These are phyloP conservation scores for Canis aureus DNA, from an alignment of 2,113 vertebrate species.

Conservation along the genomic window DNA sequence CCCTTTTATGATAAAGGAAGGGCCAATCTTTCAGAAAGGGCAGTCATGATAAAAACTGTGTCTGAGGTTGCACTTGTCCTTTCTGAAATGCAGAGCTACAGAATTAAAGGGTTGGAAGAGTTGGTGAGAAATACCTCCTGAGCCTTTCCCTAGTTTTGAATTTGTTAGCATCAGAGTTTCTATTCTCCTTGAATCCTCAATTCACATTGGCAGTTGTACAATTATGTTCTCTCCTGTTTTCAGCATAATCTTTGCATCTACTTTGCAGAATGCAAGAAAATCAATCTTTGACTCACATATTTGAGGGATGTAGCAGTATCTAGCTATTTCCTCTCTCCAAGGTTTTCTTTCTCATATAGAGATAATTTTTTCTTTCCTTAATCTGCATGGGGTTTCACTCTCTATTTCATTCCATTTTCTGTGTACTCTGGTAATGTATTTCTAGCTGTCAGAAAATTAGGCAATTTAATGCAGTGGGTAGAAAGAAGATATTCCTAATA, in stretches of 20 bases:
- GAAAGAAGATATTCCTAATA: constrained; percentile 78
- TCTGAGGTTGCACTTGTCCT: background rate
- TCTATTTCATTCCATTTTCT: constrained; percentile 64
- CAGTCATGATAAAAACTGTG: background rate
- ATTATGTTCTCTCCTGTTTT: constrained; percentile 82
- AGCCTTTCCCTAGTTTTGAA: constrained; percentile 78
- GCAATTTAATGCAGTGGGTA: constrained; percentile 65
- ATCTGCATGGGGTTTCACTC: constrained; percentile 69
- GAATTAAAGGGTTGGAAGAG: constrained; percentile 57
- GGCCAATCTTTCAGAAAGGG: background rate
- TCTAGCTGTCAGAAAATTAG: constrained; percentile 75
- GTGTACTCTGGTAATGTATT: constrained; percentile 68
- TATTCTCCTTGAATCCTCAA: constrained; percentile 75
- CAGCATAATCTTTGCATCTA: constrained; percentile 85
- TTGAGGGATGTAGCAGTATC: constrained; percentile 72
- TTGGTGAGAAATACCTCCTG: constrained; percentile 68
- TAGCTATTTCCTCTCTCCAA: constrained; percentile 73
- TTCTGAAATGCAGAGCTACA: constrained; percentile 61
- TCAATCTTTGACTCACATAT: constrained; percentile 76
- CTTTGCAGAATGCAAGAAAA: constrained; percentile 81
- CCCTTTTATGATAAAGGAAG: constrained; percentile 39
- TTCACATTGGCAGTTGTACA: constrained; percentile 81
- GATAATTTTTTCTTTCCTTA: constrained; percentile 38
- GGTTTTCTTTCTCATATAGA: constrained; percentile 58
- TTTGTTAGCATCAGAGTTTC: constrained; percentile 73